phyloP scores from a whole-genome alignment of 2,888 invertebrate species.

The Thymelicus acteon region DNA sequence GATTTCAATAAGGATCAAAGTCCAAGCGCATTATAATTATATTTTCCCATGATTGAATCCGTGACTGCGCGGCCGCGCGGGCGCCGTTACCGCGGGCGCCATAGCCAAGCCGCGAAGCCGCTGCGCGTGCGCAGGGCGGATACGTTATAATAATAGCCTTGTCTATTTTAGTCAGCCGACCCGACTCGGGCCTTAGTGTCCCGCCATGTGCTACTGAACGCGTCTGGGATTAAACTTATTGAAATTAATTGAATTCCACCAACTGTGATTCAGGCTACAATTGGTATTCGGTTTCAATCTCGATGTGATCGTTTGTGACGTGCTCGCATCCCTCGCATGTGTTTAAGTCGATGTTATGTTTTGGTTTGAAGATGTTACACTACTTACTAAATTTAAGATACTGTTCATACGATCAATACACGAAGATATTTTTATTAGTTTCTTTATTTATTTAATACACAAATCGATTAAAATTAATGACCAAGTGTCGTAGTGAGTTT shows the following conservation, averaged over 20 bases:
- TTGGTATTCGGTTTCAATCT: constrained; percentile 30
- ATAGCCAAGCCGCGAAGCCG: constrained; percentile 44
- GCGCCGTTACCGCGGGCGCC: constrained; percentile 52
- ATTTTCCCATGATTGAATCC: constrained; percentile 24
- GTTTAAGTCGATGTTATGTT: constrained; percentile 1
- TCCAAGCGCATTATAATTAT: not conserved
- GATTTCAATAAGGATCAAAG: not conserved
- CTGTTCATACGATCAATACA: too few relatives aligned
- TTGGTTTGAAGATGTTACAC: not conserved
- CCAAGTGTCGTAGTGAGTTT: too few relatives aligned
- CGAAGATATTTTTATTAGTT: too few relatives aligned
- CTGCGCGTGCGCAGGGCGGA: constrained; percentile 78
- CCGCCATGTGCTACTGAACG: constrained; percentile 75
- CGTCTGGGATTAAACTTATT: constrained; percentile 68
- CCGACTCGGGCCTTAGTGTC: constrained; percentile 69
- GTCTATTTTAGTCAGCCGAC: constrained; percentile 68
- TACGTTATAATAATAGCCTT: constrained; percentile 78
- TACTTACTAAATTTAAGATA: too few relatives aligned
- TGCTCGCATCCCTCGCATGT: too few relatives aligned
- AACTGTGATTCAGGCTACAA: constrained; percentile 57
- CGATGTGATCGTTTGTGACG: not conserved
- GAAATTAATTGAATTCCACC: constrained; percentile 72
- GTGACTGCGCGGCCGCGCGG: constrained; percentile 43
- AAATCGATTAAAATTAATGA: too few relatives aligned
- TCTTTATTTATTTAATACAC: too few relatives aligned